A percentile compares a stretch with the other conserved stretches of the same genome.
Evolutionary conservation across 2,113 vertebrate species (phyloP).

Genomic region (Campylorhamphus procurvoides): DNA sequence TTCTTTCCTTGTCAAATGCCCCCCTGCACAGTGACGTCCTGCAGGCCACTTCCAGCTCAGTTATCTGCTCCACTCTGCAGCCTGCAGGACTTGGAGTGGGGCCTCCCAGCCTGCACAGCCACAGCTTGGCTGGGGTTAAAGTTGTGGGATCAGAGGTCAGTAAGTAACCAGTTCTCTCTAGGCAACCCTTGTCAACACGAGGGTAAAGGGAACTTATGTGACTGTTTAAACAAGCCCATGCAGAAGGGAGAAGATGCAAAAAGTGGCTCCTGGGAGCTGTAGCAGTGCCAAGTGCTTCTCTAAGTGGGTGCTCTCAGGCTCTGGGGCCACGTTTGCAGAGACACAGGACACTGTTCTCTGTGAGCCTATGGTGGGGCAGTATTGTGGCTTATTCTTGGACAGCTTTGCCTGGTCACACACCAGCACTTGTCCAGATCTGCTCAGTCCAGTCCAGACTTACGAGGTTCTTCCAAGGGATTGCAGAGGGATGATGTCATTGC

Average conservation of each 20-base stretch:
- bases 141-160: not conserved
- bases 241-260: not conserved
- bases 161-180: not conserved
- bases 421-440: not conserved
- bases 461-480: not conserved
- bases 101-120: not conserved
- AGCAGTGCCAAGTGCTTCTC: not conserved
- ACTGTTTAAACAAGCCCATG: not conserved
- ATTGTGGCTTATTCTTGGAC: not conserved
- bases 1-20: not conserved
- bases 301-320: not conserved
- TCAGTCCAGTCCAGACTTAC: not conserved
- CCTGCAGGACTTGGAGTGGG: fast-evolving
- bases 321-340: not conserved
- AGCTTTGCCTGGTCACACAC: not conserved
- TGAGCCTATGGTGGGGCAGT: not conserved
- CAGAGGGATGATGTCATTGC: not conserved
- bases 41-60: not conserved
- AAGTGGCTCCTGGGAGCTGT: not conserved
- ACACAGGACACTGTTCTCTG: fast-evolving
- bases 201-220: not conserved
- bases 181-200: not conserved
- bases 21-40: not conserved
- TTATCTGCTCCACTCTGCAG: not conserved
- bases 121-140: not conserved